phyloP scores from a whole-genome alignment of 2,113 vertebrate genomes.

The Cygnus buccinator region DNA sequence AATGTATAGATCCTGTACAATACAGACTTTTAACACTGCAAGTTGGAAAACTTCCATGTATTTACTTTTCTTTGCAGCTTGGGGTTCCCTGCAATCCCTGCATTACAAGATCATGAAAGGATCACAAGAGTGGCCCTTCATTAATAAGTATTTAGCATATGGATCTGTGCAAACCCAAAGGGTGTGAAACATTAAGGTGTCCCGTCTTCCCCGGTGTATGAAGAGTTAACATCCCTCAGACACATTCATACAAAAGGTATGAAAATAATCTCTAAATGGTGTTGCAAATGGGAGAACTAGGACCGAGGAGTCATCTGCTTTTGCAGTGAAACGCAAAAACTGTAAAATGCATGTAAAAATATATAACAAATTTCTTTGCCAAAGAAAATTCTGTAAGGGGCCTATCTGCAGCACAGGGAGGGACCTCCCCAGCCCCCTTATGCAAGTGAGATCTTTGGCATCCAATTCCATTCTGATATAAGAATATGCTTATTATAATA shows the following conservation, averaged over 20 bases:
- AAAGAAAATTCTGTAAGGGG: neutral
- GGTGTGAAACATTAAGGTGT: neutral
- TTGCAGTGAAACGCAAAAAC: neutral
- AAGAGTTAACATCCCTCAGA: neutral
- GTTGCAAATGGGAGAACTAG: neutral
- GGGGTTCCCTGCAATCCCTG: neutral
- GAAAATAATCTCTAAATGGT: neutral
- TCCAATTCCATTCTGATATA: neutral
- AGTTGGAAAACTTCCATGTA: neutral
- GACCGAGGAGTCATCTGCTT: neutral
- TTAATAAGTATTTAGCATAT: neutral
- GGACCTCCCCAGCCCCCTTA: neutral
- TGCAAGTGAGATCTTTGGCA: neutral
- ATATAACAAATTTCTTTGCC: neutral
- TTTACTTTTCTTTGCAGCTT: neutral
- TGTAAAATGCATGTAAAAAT: neutral
- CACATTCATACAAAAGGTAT: neutral
- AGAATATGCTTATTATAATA: neutral
- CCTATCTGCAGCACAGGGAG: neutral
- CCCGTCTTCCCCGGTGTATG: neutral
- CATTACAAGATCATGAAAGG: neutral
- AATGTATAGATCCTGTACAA: neutral
- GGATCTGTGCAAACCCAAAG: neutral
- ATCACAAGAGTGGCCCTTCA: neutral
- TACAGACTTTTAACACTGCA: neutral